Evolutionary conservation across 2,797 vertebrate species (phyloP).

Genomic region (Pelobates cultripes): DNA sequence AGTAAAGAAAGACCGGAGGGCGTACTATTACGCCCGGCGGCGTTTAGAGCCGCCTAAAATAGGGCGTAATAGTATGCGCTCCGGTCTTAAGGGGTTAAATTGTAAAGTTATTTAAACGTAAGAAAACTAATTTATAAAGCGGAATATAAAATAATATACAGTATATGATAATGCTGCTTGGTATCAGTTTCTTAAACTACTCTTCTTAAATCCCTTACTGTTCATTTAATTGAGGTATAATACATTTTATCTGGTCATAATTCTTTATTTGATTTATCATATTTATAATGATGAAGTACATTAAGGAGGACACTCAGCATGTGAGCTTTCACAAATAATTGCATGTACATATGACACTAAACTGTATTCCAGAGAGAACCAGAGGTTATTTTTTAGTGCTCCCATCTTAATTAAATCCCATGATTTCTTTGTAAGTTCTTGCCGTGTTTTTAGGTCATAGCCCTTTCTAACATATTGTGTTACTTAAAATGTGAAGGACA

Average conservation of each 20-base stretch:
- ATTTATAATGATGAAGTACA: neutral
- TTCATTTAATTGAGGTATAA: constrained; percentile 11
- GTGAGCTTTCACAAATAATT: constrained; percentile 2
- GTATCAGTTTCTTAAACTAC: too few relatives aligned
- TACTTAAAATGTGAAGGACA: neutral
- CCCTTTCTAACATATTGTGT: neutral
- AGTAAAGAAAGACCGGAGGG: too few relatives aligned
- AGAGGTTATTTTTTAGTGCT: neutral
- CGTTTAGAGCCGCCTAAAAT: too few relatives aligned
- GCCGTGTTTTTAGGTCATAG: neutral
- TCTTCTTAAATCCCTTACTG: neutral
- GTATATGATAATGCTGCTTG: too few relatives aligned
- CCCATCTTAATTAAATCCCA: neutral
- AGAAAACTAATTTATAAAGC: too few relatives aligned
- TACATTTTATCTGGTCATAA: neutral
- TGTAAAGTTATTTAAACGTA: too few relatives aligned
- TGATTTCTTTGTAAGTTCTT: neutral
- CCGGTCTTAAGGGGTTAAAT: too few relatives aligned
- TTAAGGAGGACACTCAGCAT: neutral
- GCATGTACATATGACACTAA: neutral
- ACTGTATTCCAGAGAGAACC: neutral
- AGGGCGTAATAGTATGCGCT: too few relatives aligned
- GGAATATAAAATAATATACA: too few relatives aligned
- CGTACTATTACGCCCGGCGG: too few relatives aligned
- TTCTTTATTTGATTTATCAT: constrained; percentile 4